Evolutionary conservation across 2,888 invertebrate genomes (phyloP).

Genomic region (Autographa pulchrina): DNA sequence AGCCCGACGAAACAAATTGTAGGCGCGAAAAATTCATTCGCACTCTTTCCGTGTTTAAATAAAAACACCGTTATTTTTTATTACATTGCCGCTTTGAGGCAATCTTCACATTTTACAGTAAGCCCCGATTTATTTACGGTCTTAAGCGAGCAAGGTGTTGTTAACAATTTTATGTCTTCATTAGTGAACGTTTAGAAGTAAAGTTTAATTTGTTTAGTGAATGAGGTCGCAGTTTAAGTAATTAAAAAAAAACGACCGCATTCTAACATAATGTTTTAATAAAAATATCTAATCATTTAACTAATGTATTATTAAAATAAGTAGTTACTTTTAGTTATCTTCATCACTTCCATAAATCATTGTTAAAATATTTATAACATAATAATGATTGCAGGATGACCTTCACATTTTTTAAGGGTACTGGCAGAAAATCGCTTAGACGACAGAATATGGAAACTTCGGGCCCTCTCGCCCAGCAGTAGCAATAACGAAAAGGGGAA

Average conservation of each 20-base stretch:
- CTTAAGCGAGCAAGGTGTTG: constrained; percentile 33
- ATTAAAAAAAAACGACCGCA: too few relatives aligned
- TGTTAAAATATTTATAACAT: background rate
- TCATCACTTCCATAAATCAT: too few relatives aligned
- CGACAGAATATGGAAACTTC: too few relatives aligned
- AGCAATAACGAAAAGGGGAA: too few relatives aligned
- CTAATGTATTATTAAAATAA: too few relatives aligned
- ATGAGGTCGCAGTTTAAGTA: background rate
- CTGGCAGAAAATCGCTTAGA: background rate
- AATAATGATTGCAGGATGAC: background rate
- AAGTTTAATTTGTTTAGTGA: background rate
- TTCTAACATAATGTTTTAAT: too few relatives aligned
- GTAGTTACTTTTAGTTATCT: too few relatives aligned
- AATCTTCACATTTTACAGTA: constrained; percentile 52
- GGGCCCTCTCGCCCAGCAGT: too few relatives aligned
- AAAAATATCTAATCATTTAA: too few relatives aligned
- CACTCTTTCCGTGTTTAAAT: constrained; percentile 62
- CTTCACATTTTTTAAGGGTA: background rate
- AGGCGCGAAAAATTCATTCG: constrained; percentile 68
- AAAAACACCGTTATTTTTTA: constrained; percentile 66
- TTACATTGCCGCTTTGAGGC: constrained; percentile 46
- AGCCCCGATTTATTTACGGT: constrained; percentile 53
- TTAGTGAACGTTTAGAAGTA: background rate
- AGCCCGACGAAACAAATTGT: constrained; percentile 63
- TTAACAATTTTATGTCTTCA: constrained; percentile 13